Base-by-base conservation (phyloP, 2,797 vertebrate species). In the Parauchenoglanis ngamensis region DNA sequence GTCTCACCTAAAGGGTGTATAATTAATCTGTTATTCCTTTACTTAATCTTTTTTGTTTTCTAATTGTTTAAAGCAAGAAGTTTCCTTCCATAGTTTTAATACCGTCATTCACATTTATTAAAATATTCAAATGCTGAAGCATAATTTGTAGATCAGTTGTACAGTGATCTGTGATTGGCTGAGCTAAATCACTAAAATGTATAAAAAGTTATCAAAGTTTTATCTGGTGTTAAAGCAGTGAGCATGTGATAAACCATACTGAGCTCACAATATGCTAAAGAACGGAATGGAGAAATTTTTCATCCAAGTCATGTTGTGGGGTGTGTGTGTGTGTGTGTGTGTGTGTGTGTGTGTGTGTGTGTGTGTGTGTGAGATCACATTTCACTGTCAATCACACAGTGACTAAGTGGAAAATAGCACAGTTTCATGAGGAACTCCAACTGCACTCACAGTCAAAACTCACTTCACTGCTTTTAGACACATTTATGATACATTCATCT, bases 311-410 rank as follows among this genome's bases (percentile, higher is more conserved):
- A 77, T 3, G 7, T 35, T 21, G 0, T 23, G 25, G 13, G n/a
- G 46, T 28, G 12, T 77, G 46, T 54, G 73, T 78, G 46, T 28
- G 12, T 77, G 46, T 54, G 73, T 78, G 49, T 49, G 35, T 72
- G 68, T 70, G 68, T 35, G 28, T 68, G 65, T 68, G 63, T 67
- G 65, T 67, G 65, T 67, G 65, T 67, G n/a, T 70, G 67, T 70
- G 67, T 70, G 67, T 75, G 72, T 75, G 72, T 75, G 72, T 75
- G 25, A 19, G 46, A 15, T 52, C 12, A 77, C 49, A 28, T 49
- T 75, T 44, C 17, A 3, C 72, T 28, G 49, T 76, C 73, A 52
- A 28, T 76, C 73, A 76, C 25, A 49, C 21, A 49, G 72, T 75
- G 44, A 75, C 72, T 75, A 52, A 54, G 73, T 28, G 52, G 49